phyloP scores from a whole-genome alignment of 2,113 vertebrate species.

The Picathartes gymnocephalus region DNA sequence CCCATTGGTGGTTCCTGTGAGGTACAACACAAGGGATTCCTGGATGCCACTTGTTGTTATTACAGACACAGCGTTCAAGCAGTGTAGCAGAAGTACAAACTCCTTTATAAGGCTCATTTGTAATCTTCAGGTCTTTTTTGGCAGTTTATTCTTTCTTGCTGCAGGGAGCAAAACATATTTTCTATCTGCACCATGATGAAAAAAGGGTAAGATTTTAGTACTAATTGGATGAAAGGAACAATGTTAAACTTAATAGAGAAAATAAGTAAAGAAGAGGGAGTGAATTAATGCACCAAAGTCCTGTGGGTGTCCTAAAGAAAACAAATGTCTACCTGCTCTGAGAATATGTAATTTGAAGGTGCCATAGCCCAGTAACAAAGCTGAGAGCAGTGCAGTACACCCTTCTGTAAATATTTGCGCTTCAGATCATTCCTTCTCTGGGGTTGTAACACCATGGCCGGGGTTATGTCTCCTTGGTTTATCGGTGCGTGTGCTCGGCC shows the following conservation, averaged over 20 bases:
- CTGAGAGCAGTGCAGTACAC: fast-evolving
- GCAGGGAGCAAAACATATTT: background rate
- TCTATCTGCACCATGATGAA: background rate
- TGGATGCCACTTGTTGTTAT: background rate
- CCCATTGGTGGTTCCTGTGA: background rate
- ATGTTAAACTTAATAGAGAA: constrained; percentile 13
- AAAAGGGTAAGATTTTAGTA: background rate
- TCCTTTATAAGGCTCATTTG: background rate
- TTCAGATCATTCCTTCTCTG: fast-evolving
- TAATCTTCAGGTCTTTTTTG: background rate
- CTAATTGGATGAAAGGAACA: constrained; percentile 50
- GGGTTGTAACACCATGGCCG: fast-evolving
- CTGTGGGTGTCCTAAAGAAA: background rate
- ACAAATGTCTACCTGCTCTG: background rate
- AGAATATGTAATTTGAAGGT: background rate
- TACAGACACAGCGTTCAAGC: background rate
- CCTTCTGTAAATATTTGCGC: background rate
- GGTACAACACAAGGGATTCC: background rate
- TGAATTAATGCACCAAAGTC: background rate
- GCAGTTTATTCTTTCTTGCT: background rate
- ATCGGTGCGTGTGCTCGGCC: background rate
- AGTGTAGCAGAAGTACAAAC: background rate
- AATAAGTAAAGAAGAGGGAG: background rate
- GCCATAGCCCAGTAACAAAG: background rate
- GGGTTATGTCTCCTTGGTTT: background rate